Evolutionary conservation across 2,888 invertebrate genomes (phyloP).

Genomic region (Ephialtes manifestator): DNA sequence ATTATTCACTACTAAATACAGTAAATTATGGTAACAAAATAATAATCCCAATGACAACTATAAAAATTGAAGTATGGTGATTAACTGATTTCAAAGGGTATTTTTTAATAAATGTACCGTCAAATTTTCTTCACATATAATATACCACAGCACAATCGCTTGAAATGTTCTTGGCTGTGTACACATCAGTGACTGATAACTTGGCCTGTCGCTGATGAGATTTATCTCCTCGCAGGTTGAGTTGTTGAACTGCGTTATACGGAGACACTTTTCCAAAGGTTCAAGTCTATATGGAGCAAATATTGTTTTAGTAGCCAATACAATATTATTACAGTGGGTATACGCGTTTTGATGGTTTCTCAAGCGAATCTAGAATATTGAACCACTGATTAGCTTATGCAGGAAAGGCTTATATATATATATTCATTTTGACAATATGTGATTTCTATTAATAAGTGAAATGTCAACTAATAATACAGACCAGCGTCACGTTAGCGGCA

Average conservation of each 20-base stretch:
- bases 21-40: too few relatives aligned
- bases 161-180: not conserved
- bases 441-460: not conserved
- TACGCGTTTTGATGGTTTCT: not conserved
- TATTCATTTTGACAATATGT: not conserved
- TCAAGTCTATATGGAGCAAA: not conserved
- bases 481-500: not conserved
- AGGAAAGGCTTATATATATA: not conserved
- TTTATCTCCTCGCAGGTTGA: not conserved
- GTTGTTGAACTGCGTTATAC: not conserved
- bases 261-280: not conserved
- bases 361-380: not conserved
- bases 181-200: not conserved
- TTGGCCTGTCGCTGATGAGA: not conserved
- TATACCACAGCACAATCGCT: not conserved
- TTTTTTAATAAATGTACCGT: not conserved
- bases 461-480: not conserved
- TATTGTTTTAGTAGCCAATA: slow-evolving; percentile 2
- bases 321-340: not conserved
- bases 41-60: too few relatives aligned
- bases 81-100: too few relatives aligned
- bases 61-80: too few relatives aligned
- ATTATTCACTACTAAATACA: too few relatives aligned
- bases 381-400: not conserved
- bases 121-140: not conserved